Evolutionary conservation across 2,888 invertebrate species (phyloP).

Genomic region (Eupithecia subumbrata): DNA sequence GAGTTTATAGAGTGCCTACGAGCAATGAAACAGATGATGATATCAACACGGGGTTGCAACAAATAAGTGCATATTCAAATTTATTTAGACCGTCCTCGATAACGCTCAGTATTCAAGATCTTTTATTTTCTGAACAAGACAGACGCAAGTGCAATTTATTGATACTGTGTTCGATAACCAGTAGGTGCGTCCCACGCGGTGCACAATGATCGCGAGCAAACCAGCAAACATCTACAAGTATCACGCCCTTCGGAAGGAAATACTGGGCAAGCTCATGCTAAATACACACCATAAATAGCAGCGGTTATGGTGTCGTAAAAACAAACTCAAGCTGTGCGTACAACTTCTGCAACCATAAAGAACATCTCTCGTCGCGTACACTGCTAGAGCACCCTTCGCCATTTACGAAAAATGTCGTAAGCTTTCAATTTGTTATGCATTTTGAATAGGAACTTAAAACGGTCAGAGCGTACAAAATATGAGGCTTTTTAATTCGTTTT

Average conservation of each 20-base stretch:
- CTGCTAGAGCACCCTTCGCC: constrained; percentile 23
- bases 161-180: constrained; percentile 79
- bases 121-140: constrained; percentile 78
- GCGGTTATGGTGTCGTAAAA: constrained; percentile 78
- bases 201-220: constrained; percentile 62
- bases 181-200: constrained; percentile 78
- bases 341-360: constrained; percentile 67
- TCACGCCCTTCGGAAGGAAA: constrained; percentile 72
- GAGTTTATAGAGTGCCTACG: constrained; percentile 26
- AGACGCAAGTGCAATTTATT: constrained; percentile 81
- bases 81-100: constrained; percentile 79
- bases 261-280: constrained; percentile 70
- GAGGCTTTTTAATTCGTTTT: constrained; percentile 20
- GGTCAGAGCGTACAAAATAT: not conserved
- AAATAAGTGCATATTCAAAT: constrained; percentile 76
- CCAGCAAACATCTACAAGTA: constrained; percentile 63
- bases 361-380: constrained; percentile 65
- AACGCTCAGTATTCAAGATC: constrained; percentile 68
- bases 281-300: constrained; percentile 78
- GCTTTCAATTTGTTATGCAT: constrained; percentile 24
- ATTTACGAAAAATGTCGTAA: constrained; percentile 20
- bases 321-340: constrained; percentile 79
- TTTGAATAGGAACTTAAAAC: constrained; percentile 5
- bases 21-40: constrained; percentile 63
- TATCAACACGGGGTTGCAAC: constrained; percentile 69